Evolutionary conservation across 1,140 invertebrate species (phyloP).

Genomic region (Temnothorax curvispinosus): DNA sequence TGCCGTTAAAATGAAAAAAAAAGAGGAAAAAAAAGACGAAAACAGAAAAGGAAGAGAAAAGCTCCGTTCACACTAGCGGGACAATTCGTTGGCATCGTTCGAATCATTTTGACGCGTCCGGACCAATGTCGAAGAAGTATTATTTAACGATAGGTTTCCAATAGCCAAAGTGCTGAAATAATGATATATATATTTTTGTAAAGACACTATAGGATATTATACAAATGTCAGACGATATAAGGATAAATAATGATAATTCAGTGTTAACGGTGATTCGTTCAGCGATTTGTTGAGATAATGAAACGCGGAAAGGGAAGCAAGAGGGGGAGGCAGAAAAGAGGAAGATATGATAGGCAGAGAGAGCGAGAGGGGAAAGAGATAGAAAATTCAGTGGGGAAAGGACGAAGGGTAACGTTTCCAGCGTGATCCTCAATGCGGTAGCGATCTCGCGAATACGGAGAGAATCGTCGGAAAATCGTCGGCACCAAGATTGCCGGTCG

Average conservation of each 20-base stretch:
- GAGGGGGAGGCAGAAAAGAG: background rate
- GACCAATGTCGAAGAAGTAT: slow-evolving; percentile 73
- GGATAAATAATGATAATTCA: slow-evolving; percentile 59
- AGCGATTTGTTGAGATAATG: slow-evolving; percentile 49
- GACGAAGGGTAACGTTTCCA: slow-evolving; percentile 26
- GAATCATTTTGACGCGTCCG: slow-evolving; percentile 68
- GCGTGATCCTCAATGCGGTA: slow-evolving; percentile 37
- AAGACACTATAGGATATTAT: slow-evolving; percentile 63
- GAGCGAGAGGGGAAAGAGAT: slow-evolving; percentile 25
- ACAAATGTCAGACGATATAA: slow-evolving; percentile 55
- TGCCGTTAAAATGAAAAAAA: slow-evolving; percentile 35
- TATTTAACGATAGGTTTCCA: slow-evolving; percentile 71
- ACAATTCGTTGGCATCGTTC: slow-evolving; percentile 69
- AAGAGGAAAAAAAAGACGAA: background rate
- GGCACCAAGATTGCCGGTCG: slow-evolving; percentile 24
- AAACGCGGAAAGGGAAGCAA: slow-evolving; percentile 11
- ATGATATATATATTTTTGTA: slow-evolving; percentile 74
- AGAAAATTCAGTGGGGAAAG: slow-evolving; percentile 21
- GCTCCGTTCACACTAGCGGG: slow-evolving; percentile 55
- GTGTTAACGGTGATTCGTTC: slow-evolving; percentile 63
- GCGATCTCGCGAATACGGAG: background rate
- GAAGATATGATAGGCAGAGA: slow-evolving; percentile 47
- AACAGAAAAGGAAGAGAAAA: background rate
- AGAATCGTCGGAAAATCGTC: slow-evolving; percentile 15
- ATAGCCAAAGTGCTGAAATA: slow-evolving; percentile 67